Evolutionary conservation across 2,797 vertebrate species (phyloP).

Genomic region (Poeciliopsis turneri): DNA sequence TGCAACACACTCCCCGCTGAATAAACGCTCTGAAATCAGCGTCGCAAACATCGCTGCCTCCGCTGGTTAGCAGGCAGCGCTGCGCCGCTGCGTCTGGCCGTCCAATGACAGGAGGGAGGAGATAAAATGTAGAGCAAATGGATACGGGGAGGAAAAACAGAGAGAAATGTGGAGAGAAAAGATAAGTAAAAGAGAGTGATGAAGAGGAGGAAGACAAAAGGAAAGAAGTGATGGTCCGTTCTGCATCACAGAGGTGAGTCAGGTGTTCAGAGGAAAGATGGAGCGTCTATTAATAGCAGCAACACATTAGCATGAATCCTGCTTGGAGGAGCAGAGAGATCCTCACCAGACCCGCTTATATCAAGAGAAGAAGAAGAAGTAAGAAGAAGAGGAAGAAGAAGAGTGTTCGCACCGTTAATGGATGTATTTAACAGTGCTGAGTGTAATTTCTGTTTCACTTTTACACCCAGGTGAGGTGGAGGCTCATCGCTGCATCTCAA

Average conservation of each 20-base stretch:
- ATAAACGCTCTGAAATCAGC: slow-evolving; percentile 23
- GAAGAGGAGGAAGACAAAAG: not conserved
- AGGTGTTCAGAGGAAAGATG: slow-evolving; percentile 49
- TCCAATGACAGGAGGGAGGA: slow-evolving; percentile 39
- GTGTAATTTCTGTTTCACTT: slow-evolving; percentile 18
- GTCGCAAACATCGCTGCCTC: slow-evolving; percentile 20
- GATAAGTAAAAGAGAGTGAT: slow-evolving; percentile 1
- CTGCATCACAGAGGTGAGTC: slow-evolving; percentile 46
- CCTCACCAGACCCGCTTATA: slow-evolving; percentile 19
- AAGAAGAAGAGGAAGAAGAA: slow-evolving; percentile 24
- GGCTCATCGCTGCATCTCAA: not conserved
- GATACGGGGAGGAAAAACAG: not conserved
- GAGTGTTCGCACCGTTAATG: not conserved
- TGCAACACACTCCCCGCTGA: slow-evolving; percentile 30
- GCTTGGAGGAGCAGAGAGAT: slow-evolving; percentile 10
- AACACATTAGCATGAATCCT: slow-evolving; percentile 46
- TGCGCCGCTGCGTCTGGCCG: slow-evolving; percentile 45
- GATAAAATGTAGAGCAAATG: slow-evolving; percentile 1
- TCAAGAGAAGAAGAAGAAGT: slow-evolving; percentile 29
- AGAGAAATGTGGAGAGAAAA: slow-evolving; percentile 7
- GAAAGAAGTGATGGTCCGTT: slow-evolving; percentile 19
- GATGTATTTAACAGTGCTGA: slow-evolving; percentile 25
- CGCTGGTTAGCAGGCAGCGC: slow-evolving; percentile 69
- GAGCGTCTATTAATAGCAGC: slow-evolving; percentile 57
- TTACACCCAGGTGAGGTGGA: not conserved